phyloP scores from a whole-genome alignment of 2,888 invertebrate species.

The Melinopterus prodromus region DNA sequence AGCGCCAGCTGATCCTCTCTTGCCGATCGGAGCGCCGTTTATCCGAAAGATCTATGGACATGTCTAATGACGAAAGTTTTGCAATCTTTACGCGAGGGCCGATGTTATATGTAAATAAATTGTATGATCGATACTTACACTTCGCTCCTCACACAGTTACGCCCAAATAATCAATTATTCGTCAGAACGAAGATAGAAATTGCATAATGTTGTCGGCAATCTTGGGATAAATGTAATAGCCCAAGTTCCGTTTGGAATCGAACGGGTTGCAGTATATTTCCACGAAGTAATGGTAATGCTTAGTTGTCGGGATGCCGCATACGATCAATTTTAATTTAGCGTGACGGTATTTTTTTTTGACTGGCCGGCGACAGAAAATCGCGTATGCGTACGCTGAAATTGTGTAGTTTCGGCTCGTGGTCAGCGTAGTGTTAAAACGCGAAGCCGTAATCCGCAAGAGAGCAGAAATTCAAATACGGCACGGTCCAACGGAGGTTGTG shows the following conservation, averaged over 20 bases:
- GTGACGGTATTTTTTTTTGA: conserved; percentile 14
- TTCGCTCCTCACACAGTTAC: background rate
- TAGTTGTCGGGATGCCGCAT: background rate
- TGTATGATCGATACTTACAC: conserved; percentile 23
- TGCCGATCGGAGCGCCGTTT: conserved; percentile 17
- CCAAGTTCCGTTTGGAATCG: background rate
- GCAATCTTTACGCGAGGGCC: conserved; percentile 28
- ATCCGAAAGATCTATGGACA: conserved; percentile 28
- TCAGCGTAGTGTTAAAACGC: conserved; percentile 23
- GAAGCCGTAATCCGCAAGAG: conserved; percentile 13
- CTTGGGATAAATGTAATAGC: background rate
- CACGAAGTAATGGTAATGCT: background rate
- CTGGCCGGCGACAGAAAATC: conserved; percentile 7
- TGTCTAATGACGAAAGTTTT: conserved; percentile 36
- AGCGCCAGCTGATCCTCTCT: conserved; percentile 15
- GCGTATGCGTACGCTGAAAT: conserved; percentile 10
- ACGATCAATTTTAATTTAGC: conserved; percentile 19
- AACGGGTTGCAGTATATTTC: background rate
- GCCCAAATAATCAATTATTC: background rate
- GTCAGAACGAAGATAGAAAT: background rate
- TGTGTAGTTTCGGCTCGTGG: conserved; percentile 14
- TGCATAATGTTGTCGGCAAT: background rate
- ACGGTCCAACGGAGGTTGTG: background rate
- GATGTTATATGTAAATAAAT: conserved; percentile 32
- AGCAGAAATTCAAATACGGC: no score